Conservation (phyloP, 2,888 invertebrate species). For the Sturmia bella region DNA sequence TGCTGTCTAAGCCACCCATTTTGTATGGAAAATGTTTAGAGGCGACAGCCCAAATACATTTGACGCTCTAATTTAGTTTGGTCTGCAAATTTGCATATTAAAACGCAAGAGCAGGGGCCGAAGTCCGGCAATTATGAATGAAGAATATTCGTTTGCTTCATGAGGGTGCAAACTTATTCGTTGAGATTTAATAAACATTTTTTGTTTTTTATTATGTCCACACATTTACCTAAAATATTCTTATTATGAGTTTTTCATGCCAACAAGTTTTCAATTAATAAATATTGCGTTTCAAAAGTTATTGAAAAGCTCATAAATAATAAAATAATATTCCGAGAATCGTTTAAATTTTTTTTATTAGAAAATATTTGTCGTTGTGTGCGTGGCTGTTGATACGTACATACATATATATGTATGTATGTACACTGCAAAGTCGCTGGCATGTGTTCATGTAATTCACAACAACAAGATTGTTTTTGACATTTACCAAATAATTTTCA, state of each 20-base stretch:
- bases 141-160: not conserved
- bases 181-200: not conserved
- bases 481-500: conserved; percentile 63
- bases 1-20: too few relatives aligned
- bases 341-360: not conserved
- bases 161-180: not conserved
- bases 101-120: not conserved
- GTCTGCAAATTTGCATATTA: too few relatives aligned
- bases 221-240: conserved; percentile 47
- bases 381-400: conserved; percentile 32
- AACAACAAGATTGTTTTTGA: conserved; percentile 55
- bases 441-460: not conserved
- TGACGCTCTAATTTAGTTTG: too few relatives aligned
- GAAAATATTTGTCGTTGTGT: not conserved
- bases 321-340: conserved; percentile 42
- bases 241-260: conserved; percentile 26
- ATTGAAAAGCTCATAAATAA: conserved; percentile 69
- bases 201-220: too few relatives aligned
- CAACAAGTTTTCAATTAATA: conserved; percentile 60
- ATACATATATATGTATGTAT: conserved; percentile 10
- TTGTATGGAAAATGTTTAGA: too few relatives aligned
- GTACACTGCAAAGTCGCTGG: too few relatives aligned
- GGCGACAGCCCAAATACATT: too few relatives aligned
- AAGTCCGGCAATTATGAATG: not conserved
- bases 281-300: conserved; percentile 55